Conservation (phyloP, 64 coral and sea anemone genomes). For the Montipora foliosa region DNA sequence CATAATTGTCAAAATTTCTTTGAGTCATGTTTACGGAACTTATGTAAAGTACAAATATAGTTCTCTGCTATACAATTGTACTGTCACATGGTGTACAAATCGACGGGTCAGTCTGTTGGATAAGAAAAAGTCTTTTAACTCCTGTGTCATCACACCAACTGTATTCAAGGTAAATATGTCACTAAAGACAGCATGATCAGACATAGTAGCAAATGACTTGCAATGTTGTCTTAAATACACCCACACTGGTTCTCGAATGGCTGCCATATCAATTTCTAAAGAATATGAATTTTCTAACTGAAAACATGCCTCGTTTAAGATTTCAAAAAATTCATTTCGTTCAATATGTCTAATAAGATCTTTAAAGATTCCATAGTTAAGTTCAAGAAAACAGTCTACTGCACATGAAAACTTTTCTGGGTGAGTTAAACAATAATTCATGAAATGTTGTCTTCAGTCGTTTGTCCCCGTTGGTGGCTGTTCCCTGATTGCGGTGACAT, state of each 20-base stretch:
- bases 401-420: too few species aligned
- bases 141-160: slow-evolving; percentile 15
- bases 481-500: too few species aligned
- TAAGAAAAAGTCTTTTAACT: slow-evolving; percentile 36
- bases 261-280: background rate
- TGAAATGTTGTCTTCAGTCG: too few species aligned
- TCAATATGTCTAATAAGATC: background rate
- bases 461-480: too few species aligned
- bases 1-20: slow-evolving; percentile 50
- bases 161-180: slow-evolving; percentile 45
- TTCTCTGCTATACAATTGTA: background rate
- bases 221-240: slow-evolving; percentile 35
- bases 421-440: too few species aligned
- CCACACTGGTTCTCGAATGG: slow-evolving; percentile 50
- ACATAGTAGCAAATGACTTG: slow-evolving; percentile 39
- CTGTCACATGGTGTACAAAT: background rate
- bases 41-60: slow-evolving; percentile 46
- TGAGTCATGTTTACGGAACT: background rate
- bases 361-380: too few species aligned
- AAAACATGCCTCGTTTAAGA: slow-evolving; percentile 6
- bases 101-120: slow-evolving; percentile 1
- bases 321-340: slow-evolving; percentile 45
- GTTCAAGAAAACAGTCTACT: too few species aligned
- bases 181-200: slow-evolving; percentile 67
- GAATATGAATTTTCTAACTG: slow-evolving; percentile 5